Base-by-base conservation (phyloP, 2,797 vertebrate species). In the Thripadectes ignobilis region DNA sequence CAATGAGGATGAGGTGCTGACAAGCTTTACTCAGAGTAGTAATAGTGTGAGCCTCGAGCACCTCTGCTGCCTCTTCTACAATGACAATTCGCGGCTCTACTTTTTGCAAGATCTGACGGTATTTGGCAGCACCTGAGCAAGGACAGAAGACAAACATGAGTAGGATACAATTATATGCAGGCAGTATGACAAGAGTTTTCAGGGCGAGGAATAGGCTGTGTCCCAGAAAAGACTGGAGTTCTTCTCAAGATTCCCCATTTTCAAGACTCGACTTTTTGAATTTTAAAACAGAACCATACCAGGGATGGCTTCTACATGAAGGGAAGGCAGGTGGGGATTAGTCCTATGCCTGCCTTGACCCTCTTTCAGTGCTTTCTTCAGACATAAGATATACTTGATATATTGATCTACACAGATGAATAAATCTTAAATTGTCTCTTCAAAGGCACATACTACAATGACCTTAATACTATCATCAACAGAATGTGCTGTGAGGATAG, bases 1-100 rank as follows among this genome's bases (percentile, higher is more conserved):
- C 99, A 26, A 99, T 99, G 82, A 99, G 98, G 93, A 99, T 99
- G 88, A 99, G 99, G 51, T 99, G 99, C 93, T 99, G 98, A 95
- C 99, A 99, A 20, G 97, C 98, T 61, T 96, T 93, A 96, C 98
- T 99, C 92, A 99, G 96, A 5, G 99, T 99, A 91, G 99, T 99
- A 96, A 99, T 98, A 80, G 98, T 99, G 95, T 99, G 99, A 65
- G 99, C 99, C 95, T 99, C 99, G 7, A 99, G 98, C 55, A 99
- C 99, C 94, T 99, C 99, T 7, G 99, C 99, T 14, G 99, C 99
- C 97, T 99, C 99, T 90, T 99, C 99, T 54, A 99, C 98, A 10
- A 99, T 98, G 88, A 99, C 98, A 93, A 99, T 97, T 32, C 87
- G 74, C 0, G 99, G 99, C 84, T 94, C 73, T 51, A 99, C 97